Evolutionary conservation across 1,140 invertebrate species (phyloP), one percentile per base, ranked within the genome.

Genomic region (Lysiphlebus fabarum): DNA sequence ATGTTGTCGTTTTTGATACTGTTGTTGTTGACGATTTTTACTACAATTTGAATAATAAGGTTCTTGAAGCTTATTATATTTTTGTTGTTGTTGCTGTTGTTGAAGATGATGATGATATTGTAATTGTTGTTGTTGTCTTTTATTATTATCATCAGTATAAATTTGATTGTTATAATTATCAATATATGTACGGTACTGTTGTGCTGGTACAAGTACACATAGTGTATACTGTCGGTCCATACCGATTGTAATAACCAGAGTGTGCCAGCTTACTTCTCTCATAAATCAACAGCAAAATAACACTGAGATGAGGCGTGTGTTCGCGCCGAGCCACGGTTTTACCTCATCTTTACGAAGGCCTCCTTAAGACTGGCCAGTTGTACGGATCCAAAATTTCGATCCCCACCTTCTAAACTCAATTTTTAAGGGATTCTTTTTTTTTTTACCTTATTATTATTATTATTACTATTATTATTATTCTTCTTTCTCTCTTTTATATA

Each of bases 181-280:
- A 44, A 77, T 66, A 61, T 78, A 79, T 44, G 65, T 76, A 60
- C 74, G 75, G 62, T 78, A 78, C 64, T 78, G 76, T 57, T 79
- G 73, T 59, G 76, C 76, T 66, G 77, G 77, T 70, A 79, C 76
- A 56, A 79, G 76, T 70, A 79, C 72, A 61, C 77, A 79, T 58
- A 79, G 70, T 36, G 77, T 77, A 67, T 77, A 79, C 75, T 79
- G 77, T 65, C 75, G 76, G 73, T 78, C 77, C 77, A 79, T 79
- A 67, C 74, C 74, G 33, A 10, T 42, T n/a, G n/a, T 10, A 49
- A 49, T 49, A 34, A 49, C 17, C 17, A 26, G 17, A 26, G 50
- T 55, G 57, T 43, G 11, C 10, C 57, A 43, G 6, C 38, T 7
- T 11, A 53, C 33, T 26, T 34, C 45, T 36, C 36, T 56, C 2